Evolutionary conservation across 2,797 vertebrate genomes (phyloP).

Genomic region (Hydrolagus colliei): DNA sequence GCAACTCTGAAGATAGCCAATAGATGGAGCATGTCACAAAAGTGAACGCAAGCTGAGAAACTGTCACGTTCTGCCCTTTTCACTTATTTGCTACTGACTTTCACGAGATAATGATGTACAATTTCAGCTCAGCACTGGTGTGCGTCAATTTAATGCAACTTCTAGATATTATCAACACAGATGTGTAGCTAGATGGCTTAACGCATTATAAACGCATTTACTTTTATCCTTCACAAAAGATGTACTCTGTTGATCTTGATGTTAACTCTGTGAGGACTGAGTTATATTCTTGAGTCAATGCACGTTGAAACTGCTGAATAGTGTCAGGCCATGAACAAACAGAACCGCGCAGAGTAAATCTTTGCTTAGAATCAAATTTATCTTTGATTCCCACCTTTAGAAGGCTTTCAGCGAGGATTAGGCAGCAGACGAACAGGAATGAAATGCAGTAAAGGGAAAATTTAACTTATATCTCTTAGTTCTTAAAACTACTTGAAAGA

Average conservation of each 20-base stretch:
- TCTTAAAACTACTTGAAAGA: background rate
- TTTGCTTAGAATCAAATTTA: background rate
- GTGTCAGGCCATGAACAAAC: background rate
- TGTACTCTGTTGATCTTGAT: background rate
- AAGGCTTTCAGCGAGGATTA: background rate
- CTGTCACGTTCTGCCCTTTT: background rate
- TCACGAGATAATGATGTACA: background rate
- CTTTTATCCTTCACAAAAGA: background rate
- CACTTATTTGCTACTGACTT: background rate
- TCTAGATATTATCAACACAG: background rate
- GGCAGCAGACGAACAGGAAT: background rate
- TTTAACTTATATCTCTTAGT: background rate
- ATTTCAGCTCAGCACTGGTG: background rate
- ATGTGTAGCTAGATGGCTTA: background rate
- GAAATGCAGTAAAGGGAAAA: background rate
- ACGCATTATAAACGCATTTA: background rate
- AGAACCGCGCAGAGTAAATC: background rate
- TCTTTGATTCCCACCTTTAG: background rate
- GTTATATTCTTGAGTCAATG: background rate
- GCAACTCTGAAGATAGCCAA: background rate
- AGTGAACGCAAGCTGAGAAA: conserved; percentile 21
- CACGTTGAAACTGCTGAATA: background rate
- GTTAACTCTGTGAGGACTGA: background rate
- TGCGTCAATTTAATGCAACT: background rate
- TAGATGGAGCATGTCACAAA: background rate